These are phyloP conservation scores for Eublepharis macularius DNA, from an alignment of 2,113 vertebrate species.

Conservation along the genomic window DNA sequence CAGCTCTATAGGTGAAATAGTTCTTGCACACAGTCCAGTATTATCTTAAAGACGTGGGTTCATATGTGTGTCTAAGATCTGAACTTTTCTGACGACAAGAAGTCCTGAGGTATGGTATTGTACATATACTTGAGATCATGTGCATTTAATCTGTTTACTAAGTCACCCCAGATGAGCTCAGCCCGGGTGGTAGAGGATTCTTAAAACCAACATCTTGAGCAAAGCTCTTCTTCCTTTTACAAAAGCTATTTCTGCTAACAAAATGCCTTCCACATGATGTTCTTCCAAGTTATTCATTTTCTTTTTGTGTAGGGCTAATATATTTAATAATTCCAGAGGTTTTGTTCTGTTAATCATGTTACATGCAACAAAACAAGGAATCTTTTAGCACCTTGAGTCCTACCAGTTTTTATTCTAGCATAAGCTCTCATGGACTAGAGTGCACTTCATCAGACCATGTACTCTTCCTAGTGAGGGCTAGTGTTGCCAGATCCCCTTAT, in stretches of 20 bases:
- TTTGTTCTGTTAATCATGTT: too few species aligned
- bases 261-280: neutral
- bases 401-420: too few species aligned
- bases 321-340: too few species aligned
- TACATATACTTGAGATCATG: neutral
- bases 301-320: too few species aligned
- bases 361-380: too few species aligned
- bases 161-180: neutral
- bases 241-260: conserved; percentile 4
- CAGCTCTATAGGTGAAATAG: neutral
- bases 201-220: neutral
- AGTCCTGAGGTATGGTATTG: too few species aligned
- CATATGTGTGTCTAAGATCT: neutral
- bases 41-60: neutral
- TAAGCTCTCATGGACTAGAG: too few species aligned
- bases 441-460: too few species aligned
- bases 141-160: neutral
- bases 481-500: too few species aligned
- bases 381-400: too few species aligned
- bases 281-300: neutral
- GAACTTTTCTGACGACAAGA: neutral
- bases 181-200: neutral
- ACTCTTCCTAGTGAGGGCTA: too few species aligned
- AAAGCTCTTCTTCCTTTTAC: neutral
- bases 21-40: neutral